Evolutionary conservation across 2,797 vertebrate genomes (phyloP).

Genomic region (Anguilla megastoma): DNA sequence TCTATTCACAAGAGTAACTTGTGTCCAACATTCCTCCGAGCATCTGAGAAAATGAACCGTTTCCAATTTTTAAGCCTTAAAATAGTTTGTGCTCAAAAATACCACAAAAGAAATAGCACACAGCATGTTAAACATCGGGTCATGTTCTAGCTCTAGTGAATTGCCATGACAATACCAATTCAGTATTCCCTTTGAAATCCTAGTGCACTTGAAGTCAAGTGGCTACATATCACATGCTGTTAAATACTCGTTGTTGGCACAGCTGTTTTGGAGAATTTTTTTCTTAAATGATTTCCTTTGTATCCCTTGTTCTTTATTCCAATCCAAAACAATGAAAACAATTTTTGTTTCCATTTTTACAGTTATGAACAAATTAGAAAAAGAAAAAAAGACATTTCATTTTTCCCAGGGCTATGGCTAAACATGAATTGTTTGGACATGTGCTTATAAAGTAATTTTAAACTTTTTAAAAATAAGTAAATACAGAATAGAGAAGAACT

Average conservation of each 20-base stretch:
- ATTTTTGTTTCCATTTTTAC: background rate
- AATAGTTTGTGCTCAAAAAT: conserved; percentile 69
- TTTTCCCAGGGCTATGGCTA: background rate
- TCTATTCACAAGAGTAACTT: background rate
- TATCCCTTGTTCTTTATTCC: background rate
- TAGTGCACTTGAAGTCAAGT: conserved; percentile 70
- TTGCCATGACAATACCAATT: conserved; percentile 72
- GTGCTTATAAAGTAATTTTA: background rate
- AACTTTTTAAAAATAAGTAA: background rate
- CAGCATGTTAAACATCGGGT: conserved; percentile 65
- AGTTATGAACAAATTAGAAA: background rate
- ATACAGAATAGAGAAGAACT: background rate
- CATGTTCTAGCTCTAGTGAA: conserved; percentile 73
- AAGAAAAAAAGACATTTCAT: background rate
- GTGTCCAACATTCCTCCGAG: background rate
- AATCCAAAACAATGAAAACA: background rate
- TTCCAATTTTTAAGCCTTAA: conserved; percentile 51
- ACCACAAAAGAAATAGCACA: conserved; percentile 57
- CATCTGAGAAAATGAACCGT: conserved; percentile 49
- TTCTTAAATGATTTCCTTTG: conserved; percentile 35
- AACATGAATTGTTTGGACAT: background rate
- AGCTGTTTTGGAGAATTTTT: conserved; percentile 54
- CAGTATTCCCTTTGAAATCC: conserved; percentile 77
- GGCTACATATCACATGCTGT: conserved; percentile 66
- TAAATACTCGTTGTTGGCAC: conserved; percentile 66